Evolutionary conservation across 2,888 invertebrate genomes (phyloP).

Genomic region (Tetragonisca angustula): DNA sequence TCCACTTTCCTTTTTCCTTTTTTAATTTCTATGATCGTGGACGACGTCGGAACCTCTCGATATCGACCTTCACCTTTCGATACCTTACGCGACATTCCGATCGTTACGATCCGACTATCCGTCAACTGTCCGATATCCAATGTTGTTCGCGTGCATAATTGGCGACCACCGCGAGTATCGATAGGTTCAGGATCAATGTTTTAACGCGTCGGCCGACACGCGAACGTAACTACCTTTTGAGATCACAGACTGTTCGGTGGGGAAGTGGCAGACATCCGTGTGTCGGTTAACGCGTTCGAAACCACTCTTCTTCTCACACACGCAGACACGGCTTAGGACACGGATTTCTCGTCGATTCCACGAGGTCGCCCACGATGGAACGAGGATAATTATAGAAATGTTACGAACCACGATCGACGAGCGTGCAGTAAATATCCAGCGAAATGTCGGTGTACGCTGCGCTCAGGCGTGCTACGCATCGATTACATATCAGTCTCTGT

Average conservation of each 20-base stretch:
- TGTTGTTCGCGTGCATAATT: neutral
- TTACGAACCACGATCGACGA: conserved; percentile 62
- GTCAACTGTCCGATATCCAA: neutral
- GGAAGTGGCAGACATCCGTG: neutral
- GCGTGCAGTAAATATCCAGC: conserved; percentile 30
- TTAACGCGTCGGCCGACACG: neutral
- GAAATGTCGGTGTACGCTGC: conserved; percentile 22
- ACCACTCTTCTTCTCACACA: neutral
- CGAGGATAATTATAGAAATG: conserved; percentile 43
- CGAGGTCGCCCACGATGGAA: conserved; percentile 17
- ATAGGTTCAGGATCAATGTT: neutral
- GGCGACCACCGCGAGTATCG: neutral
- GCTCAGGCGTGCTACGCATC: conserved; percentile 2
- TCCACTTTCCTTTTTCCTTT: neutral
- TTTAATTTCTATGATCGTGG: conserved; percentile 22
- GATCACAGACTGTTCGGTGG: conserved; percentile 14
- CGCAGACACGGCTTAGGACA: neutral
- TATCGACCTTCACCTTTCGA: neutral
- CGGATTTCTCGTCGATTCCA: neutral
- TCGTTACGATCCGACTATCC: neutral
- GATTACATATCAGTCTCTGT: conserved; percentile 16
- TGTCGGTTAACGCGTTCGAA: neutral
- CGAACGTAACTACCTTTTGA: neutral
- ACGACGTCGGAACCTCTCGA: conserved; percentile 8
- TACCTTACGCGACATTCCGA: neutral